phyloP scores from a whole-genome alignment of 2,888 invertebrate genomes.

The Platypus cylindrus region DNA sequence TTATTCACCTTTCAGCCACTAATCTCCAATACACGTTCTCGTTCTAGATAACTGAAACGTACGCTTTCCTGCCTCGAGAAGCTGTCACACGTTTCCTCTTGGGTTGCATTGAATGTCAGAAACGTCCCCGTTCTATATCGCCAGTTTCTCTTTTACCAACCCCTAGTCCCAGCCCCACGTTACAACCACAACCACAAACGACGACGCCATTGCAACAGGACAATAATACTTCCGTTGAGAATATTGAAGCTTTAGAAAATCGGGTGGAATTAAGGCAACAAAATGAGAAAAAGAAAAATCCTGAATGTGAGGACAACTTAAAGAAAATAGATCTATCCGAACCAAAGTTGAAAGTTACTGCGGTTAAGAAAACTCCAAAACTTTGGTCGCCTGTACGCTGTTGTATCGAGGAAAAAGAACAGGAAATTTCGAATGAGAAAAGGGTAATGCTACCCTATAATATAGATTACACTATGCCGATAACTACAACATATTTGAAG shows the following conservation, averaged over 20 bases:
- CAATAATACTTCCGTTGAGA: conserved; percentile 13
- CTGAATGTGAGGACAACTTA: too few relatives aligned
- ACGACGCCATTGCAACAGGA: conserved; percentile 23
- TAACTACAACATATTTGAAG: conserved; percentile 80
- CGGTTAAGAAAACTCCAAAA: conserved; percentile 36
- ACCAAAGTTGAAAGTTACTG: too few relatives aligned
- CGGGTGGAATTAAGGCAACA: conserved; percentile 9
- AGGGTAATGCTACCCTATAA: conserved; percentile 35
- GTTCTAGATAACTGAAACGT: conserved; percentile 88
- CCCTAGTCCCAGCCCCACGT: conserved; percentile 28
- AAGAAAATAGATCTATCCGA: too few relatives aligned
- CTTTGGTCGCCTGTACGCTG: conserved; percentile 46
- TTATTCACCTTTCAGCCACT: background rate
- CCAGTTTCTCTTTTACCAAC: conserved; percentile 39
- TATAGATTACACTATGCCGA: conserved; percentile 75
- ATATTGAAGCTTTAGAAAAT: conserved; percentile 10
- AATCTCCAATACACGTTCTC: conserved; percentile 4
- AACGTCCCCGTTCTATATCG: conserved; percentile 57
- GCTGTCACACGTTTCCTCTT: conserved; percentile 92
- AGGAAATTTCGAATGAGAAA: conserved; percentile 25
- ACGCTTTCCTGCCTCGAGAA: conserved; percentile 89
- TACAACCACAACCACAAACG: conserved; percentile 23
- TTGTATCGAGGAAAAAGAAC: conserved; percentile 25
- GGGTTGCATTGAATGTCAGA: conserved; percentile 87
- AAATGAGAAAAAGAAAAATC: conserved; percentile 14